These are phyloP conservation scores for Oncorhynchus clarkii DNA, from an alignment of 2,113 vertebrate genomes.

Conservation along the genomic window DNA sequence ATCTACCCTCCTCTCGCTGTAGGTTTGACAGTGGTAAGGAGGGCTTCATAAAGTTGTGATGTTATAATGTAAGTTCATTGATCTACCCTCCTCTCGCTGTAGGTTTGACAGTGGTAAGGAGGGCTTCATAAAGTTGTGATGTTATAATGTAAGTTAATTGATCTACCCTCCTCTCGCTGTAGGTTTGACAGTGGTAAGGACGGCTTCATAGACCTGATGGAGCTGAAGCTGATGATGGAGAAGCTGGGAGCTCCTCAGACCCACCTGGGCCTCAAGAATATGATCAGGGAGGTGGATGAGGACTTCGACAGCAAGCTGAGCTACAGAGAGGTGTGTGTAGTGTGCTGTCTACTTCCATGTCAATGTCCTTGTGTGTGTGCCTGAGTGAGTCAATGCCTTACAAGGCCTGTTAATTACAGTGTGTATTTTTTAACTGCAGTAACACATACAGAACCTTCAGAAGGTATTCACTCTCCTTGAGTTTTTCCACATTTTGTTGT, in stretches of 20 bases:
- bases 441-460: too few relatives aligned
- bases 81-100: neutral
- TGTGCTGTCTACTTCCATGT: too few relatives aligned
- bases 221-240: constrained; percentile 98
- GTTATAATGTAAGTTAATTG: too few relatives aligned
- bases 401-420: neutral
- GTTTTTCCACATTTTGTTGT: too few relatives aligned
- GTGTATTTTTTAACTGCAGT: neutral
- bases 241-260: constrained; percentile 94
- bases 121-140: too few relatives aligned
- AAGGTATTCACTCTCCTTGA: too few relatives aligned
- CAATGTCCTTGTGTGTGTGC: neutral
- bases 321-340: constrained; percentile 85
- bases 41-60: too few relatives aligned
- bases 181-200: constrained; percentile 78
- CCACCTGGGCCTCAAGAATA: constrained; percentile 93
- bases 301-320: constrained; percentile 93
- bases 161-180: neutral
- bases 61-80: too few relatives aligned
- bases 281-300: constrained; percentile 98
- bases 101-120: constrained; percentile 43
- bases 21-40: constrained; percentile 42
- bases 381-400: neutral
- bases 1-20: neutral
- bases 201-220: constrained; percentile 94